Base-by-base conservation (phyloP, 1,140 invertebrate species). In the Aphelinus atriplicis region DNA sequence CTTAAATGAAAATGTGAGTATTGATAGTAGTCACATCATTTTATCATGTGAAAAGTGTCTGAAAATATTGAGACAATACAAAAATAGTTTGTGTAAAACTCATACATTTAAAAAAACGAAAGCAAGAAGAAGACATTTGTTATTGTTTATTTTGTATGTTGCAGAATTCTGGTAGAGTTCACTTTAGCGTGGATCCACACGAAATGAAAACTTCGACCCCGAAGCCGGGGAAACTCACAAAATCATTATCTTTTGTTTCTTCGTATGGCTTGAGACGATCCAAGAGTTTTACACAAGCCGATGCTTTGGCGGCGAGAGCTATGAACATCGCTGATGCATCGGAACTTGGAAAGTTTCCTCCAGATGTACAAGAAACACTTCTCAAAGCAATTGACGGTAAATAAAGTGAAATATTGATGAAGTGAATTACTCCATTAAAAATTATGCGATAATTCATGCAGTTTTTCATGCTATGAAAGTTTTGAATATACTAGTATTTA, bases 201-300 rank as follows among this genome's bases (percentile, higher is more conserved):
- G 85, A 85, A 55, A 57, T 76, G 4, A 85, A 84, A 78, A 7
- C 78, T 26, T 79, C 80, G 50, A 68, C 74, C 42, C 67, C 71
- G 10, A 87, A 83, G 74, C 84, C 86, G 2, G 85, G 84, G 70
- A 87, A 85, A 76, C 81, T 87, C n/a, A 86, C 80, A 2, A 88
- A 88, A 79, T 87, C 86, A 7, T 78, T 84, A 53, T 87, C 86
- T 7, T 88, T 87, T 63, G 82, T 87, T 7, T 86, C 86, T 1
- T 82, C 89, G 2, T 88, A 90, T 7, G 90, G 90, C n/a, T 80
- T 95, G 26, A 94, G 95, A 85, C 89, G 94, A 45, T 95, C 94
- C 6, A 96, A 95, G 84, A 95, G 94, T 64, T 84, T 95, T 62
- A 94, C 92, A 1, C 91, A 93, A 1, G 90, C 92, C 0, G 93